Base-by-base conservation (phyloP, 2,113 vertebrate genomes). In the Oncorhynchus nerka region DNA sequence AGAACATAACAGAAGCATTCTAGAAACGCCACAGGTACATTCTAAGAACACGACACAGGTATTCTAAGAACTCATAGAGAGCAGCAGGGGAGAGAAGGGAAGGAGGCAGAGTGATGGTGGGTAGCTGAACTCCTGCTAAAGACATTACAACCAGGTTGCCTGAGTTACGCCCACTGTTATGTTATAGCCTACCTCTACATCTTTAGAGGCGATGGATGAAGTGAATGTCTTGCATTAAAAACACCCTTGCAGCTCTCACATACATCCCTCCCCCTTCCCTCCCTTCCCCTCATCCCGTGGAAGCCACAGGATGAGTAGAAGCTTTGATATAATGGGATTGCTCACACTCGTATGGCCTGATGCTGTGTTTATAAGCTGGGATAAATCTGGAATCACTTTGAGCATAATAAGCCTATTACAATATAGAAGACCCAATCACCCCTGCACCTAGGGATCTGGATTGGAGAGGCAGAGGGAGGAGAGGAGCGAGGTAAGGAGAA, bases 311-410 rank as follows among this genome's bases (percentile, higher is more conserved):
- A 73, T 20, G 30, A 73, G 74, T 67, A 64, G 49, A 48, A 68
- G 75, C 70, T 74, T 61, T 76, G 73, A 84, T 83, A 79, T 84
- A 80, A 85, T 80, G 66, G 78, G 73, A 71, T 76, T 79, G 71
- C 51, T 73, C 71, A 61, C 51, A 69, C 32, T 67, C 26, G 34
- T 70, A 73, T 79, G 72, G 62, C 19, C 28, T 74, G 72, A 79
- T 71, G 75, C 77, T 57, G 65, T 67, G 22, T 78, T 85, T 75
- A 55, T 19, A 75, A 70, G 81, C 20, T 57, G 20, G 57, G 71
- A 79, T 81, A 72, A 78, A 83, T 64, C 4, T 11, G 64, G 20
- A 73, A 69, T 78, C 76, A 78, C 9, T 70, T 68, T 55, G 78
- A 66, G 70, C 45, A 76, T 86, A 75, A 65, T 68, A 74, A 79